Percentiles rank a stretch among this genome's conserved stretches.
Conservation (phyloP, 1,140 invertebrate genomes). For the Aradophagus sp. region DNA sequence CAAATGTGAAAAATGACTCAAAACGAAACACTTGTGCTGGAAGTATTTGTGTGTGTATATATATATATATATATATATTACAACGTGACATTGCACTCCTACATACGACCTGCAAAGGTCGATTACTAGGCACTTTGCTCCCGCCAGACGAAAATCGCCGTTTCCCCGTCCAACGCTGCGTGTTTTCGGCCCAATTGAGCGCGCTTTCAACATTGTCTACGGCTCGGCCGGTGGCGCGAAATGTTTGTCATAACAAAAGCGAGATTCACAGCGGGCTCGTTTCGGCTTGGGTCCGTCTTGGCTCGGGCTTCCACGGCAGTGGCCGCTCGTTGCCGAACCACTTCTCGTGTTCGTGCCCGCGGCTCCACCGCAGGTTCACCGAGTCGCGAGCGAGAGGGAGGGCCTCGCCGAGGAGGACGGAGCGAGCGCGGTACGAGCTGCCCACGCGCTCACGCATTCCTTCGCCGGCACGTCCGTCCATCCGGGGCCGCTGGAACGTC, state of each 20-base stretch:
- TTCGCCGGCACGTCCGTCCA: conserved; percentile 26
- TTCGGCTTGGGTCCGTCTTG: conserved; percentile 22
- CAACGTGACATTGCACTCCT: too few species aligned
- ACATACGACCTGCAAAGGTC: too few species aligned
- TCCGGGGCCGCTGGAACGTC: neutral
- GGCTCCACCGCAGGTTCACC: conserved; percentile 59
- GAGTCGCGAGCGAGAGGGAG: neutral
- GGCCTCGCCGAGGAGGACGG: neutral
- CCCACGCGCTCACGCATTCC: conserved; percentile 67
- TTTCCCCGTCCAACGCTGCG: too few species aligned
- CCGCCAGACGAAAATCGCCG: too few species aligned
- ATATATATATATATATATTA: too few species aligned
- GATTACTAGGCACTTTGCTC: too few species aligned
- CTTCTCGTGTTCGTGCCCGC: conserved; percentile 61
- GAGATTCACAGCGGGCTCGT: conserved; percentile 20
- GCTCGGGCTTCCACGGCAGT: conserved; percentile 43
- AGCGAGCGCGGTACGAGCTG: conserved; percentile 42
- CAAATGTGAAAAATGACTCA: too few species aligned
- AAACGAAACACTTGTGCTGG: too few species aligned
- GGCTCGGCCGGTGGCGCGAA: neutral
- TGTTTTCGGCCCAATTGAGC: too few species aligned
- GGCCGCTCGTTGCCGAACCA: conserved; percentile 64
- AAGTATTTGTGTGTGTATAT: too few species aligned
- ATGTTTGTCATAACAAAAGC: conserved; percentile 32
- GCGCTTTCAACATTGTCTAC: too few species aligned